Conservation (phyloP, 2,888 invertebrate species). For the Meliscaeva auricollis region DNA sequence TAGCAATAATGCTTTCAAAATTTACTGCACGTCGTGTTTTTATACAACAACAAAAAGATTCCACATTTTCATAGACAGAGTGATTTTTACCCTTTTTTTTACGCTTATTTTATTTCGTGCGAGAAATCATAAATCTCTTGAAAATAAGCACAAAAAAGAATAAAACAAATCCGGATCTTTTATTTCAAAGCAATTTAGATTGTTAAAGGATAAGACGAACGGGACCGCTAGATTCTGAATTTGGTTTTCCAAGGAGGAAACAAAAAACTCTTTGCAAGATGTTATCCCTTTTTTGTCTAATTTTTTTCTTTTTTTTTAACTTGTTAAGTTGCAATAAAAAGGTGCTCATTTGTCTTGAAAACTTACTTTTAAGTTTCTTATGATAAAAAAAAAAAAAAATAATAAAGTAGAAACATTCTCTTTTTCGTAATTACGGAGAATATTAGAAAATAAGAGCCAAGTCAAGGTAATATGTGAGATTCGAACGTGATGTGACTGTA, state of each 20-base stretch:
- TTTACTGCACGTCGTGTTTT: slow-evolving; percentile 17
- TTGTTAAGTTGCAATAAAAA: slow-evolving; percentile 9
- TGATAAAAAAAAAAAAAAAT: not conserved
- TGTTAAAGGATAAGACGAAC: slow-evolving; percentile 54
- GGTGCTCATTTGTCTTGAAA: slow-evolving; percentile 1
- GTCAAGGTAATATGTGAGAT: slow-evolving; percentile 48
- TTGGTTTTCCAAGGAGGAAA: not conserved
- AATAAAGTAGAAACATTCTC: not conserved
- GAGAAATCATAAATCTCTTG: slow-evolving; percentile 24
- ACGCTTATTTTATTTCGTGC: not conserved
- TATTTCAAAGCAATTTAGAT: slow-evolving; percentile 39
- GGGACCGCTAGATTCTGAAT: not conserved
- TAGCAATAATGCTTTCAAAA: not conserved
- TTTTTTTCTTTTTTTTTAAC: not conserved
- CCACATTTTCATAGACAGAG: not conserved
- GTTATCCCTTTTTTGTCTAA: not conserved
- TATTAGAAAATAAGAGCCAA: not conserved
- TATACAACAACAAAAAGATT: not conserved
- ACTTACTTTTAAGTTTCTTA: not conserved
- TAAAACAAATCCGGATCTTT: slow-evolving; percentile 22
- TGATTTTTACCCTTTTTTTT: slow-evolving; percentile 2
- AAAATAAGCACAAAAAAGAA: slow-evolving; percentile 10
- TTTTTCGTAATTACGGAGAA: slow-evolving; percentile 15
- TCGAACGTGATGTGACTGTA: slow-evolving; percentile 59
- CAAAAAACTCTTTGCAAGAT: not conserved